Base-by-base conservation (phyloP, 2,113 vertebrate species). In the Tursiops truncatus region DNA sequence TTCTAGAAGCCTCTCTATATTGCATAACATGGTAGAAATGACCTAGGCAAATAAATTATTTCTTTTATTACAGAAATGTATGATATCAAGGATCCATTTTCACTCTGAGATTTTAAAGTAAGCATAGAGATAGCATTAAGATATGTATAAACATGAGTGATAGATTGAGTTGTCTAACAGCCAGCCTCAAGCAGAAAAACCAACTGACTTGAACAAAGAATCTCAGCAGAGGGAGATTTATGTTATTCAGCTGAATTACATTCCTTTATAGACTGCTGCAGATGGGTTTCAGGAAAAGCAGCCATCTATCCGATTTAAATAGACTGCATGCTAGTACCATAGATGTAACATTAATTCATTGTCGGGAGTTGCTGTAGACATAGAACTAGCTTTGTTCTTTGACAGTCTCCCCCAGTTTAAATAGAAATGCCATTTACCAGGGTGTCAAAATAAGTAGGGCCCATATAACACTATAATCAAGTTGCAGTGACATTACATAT, bases 151-250 rank as follows among this genome's bases (percentile, higher is more conserved):
- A 97, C 92, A 95, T 95, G 79, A 97, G 92, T 92, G 95, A 96
- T 97, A 74, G 93, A 98, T 79, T 94, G 96, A 96, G 87, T 95
- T 97, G 84, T 94, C 92, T 94, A 93, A 89, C 36, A 95, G 86
- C 56, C 83, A 96, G 92, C 94, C 90, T 97, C 68, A 58, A 96
- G 97, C 87, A 96, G 76, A 76, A 96, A 97, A 97, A 91, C 47
- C 88, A 97, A 97, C 96, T 77, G 94, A 96, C 96, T 96, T 95
- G 94, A 98, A 98, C 95, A 96, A 96, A 96, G 83, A 84, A 74
- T 95, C 89, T 97, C 96, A 44, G 65, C 70, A 96, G 90, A 97
- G 92, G 71, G 91, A 98, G 96, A 98, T 97, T 97, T 98, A 98
- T 97, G 92, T 84, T 95, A 90, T 96, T 96, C 90, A 81, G 94